Percentiles rank a stretch among this genome's conserved stretches.
Evolutionary conservation across 2,888 invertebrate genomes (phyloP).

Genomic region (Neoitamus cyanurus): DNA sequence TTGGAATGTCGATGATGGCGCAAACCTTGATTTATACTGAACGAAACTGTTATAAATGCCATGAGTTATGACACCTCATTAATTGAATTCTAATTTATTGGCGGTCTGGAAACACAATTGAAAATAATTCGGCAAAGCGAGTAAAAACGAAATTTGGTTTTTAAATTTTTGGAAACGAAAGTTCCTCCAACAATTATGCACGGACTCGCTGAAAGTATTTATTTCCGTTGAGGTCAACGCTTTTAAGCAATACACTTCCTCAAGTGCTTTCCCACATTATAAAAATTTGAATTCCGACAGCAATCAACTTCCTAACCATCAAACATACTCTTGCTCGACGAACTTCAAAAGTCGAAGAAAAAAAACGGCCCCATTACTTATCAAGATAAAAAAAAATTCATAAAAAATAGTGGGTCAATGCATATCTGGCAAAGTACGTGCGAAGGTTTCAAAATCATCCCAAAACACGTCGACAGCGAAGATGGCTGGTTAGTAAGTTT

Average conservation of each 20-base stretch:
- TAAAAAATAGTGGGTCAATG: slow-evolving; percentile 38
- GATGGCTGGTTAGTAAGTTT: background rate
- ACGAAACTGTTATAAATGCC: background rate
- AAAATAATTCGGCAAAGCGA: background rate
- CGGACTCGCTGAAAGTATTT: background rate
- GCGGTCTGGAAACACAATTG: background rate
- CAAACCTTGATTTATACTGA: background rate
- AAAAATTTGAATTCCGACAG: background rate
- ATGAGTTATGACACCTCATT: background rate
- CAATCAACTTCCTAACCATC: background rate
- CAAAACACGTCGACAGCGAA: background rate
- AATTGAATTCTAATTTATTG: background rate
- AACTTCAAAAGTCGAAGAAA: background rate
- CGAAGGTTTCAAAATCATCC: slow-evolving; percentile 34
- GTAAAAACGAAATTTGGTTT: background rate
- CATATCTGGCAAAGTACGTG: slow-evolving; percentile 21
- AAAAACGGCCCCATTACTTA: background rate
- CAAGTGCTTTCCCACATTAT: background rate
- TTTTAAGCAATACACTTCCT: background rate
- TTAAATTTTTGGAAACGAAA: background rate
- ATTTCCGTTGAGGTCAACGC: background rate
- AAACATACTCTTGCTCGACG: background rate
- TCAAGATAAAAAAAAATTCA: slow-evolving; percentile 18
- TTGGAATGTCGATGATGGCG: too few relatives aligned
- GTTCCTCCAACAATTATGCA: background rate